Evolutionary conservation across 2,797 vertebrate genomes (phyloP), one percentile per base, ranked within the genome.

Genomic region (Morus bassanus): DNA sequence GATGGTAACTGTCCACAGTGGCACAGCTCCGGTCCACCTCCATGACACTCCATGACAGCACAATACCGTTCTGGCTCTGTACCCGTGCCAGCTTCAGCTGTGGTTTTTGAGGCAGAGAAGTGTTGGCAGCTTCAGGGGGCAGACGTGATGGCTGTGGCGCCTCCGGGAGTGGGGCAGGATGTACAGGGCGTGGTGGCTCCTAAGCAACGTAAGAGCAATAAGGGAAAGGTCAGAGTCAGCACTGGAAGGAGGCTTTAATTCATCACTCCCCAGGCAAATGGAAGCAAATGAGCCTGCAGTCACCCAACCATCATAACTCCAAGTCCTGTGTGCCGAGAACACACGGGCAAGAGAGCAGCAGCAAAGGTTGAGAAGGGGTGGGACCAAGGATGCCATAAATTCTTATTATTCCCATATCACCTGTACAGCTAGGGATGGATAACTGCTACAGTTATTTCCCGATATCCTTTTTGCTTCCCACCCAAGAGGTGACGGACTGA

Each of bases 1-100:
- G 99, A 97, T 99, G 99, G 96, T 99, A 99, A 98, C 99, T 99
- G 96, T 99, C 99, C 63, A 99, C 99, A 18, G 98, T 86, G 2
- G 99, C 99, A 68, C 99, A 99, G 96, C 97, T 98, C 69, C 98
- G 98, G 97, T 99, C 99, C 7, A 99, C 98, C 96, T 99, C 99
- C 86, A 98, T 96, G 80, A 99, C 99, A 5, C 99, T 99, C 99
- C 99, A 99, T 1, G 99, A 99, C 63, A 99, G 97, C 74, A 99
- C 99, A 27, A 99, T 99, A 76, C 99, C 99, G 3, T 99, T 99
- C 94, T 99, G 99, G 97, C 99, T 99, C 93, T 99, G 98, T 64
- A 99, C 98, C n/a, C 99, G 98, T 11, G 99, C 99, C 94, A 99
- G 98, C 97, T 99, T 99, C 94, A 99, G 98, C 97, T 99, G 99